Evolutionary conservation across 2,113 vertebrate species (phyloP), one percentile per base, ranked within the genome.

Genomic region (Galeopterus variegatus): DNA sequence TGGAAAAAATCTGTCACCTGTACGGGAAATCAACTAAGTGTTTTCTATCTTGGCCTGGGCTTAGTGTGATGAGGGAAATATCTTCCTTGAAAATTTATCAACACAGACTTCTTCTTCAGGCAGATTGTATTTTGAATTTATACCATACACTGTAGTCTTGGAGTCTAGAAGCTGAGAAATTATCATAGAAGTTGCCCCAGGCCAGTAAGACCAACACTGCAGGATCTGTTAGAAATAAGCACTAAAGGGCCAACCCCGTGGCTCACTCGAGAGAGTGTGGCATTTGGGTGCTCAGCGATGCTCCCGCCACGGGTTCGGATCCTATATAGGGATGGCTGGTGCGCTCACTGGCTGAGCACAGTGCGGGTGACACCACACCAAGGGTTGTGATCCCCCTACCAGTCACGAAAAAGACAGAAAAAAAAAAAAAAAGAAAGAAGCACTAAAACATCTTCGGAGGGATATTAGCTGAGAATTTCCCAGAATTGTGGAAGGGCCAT

Each of bases 141-240:
- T 15, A 36, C 3, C 8, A 70, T 21, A 56, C 6, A 8, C 45
- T 33, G 12, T 41, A 9, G 72, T 77, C 36, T 87, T 5, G 28
- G 81, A 96, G 88, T 88, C 73, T 85, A 41, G 12, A 95, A 79
- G 56, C 24, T 88, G 12, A 81, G 19, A 81, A 88, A 76, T 87
- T 45, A 88, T 36, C 17, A 31, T 69, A 52, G 90, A 94, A 84
- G 7, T 50, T 11, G 2, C 33, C 48, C 19, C 28, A 69, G 6
- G 26, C 18, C 48, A 65, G 10, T 94, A 50, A 90, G 28, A 69
- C 1, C 28, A 81, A 54, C 33, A 21, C 7, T n/a, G 6, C 9
- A 72, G 14, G 73, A n/a, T 65, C 58, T 81, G 4, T 64, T 77
- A 86, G 6, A 86, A 28, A 14, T 28, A 93, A 86, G 93, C 24